A percentile compares a stretch with the other conserved stretches of the same genome.
Conservation (phyloP, 2,888 invertebrate species). For the Thelaira solivaga region DNA sequence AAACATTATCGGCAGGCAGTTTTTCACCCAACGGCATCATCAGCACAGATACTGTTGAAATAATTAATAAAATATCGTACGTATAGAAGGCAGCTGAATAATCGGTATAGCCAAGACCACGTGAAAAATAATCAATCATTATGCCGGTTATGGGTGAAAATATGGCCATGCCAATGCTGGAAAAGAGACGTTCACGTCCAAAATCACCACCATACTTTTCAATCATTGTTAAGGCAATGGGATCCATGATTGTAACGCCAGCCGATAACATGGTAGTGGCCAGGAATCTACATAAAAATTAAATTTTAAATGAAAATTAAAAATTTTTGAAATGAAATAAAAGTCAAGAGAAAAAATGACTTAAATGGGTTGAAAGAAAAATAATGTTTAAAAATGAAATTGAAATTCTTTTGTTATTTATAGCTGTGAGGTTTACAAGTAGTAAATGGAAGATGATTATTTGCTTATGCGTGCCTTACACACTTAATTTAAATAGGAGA, state of each 20-base stretch:
- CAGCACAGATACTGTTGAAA: conserved; percentile 85
- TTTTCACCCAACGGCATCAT: conserved; percentile 88
- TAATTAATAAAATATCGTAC: conserved; percentile 84
- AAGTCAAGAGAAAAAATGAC: not conserved
- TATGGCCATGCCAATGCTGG: conserved; percentile 89
- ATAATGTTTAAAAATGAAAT: too few species aligned
- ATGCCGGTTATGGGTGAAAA: conserved; percentile 89
- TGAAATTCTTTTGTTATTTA: too few species aligned
- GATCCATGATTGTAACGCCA: conserved; percentile 92
- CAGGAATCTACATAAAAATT: conserved; percentile 79
- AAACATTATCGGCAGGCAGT: conserved; percentile 86
- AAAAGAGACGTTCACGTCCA: conserved; percentile 87
- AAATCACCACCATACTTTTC: conserved; percentile 90
- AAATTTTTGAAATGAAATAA: conserved; percentile 3
- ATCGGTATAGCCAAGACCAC: conserved; percentile 84
- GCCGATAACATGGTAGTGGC: conserved; percentile 90
- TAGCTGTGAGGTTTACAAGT: too few species aligned
- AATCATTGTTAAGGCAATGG: conserved; percentile 90
- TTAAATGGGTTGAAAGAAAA: too few species aligned
- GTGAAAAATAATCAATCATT: conserved; percentile 82
- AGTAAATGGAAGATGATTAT: too few species aligned
- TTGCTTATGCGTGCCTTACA: too few species aligned
- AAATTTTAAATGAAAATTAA: not conserved
- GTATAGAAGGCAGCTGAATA: conserved; percentile 91
- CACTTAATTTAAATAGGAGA: too few species aligned